Conservation (phyloP, 2,797 vertebrate genomes). For the Pelodytes ibericus region DNA sequence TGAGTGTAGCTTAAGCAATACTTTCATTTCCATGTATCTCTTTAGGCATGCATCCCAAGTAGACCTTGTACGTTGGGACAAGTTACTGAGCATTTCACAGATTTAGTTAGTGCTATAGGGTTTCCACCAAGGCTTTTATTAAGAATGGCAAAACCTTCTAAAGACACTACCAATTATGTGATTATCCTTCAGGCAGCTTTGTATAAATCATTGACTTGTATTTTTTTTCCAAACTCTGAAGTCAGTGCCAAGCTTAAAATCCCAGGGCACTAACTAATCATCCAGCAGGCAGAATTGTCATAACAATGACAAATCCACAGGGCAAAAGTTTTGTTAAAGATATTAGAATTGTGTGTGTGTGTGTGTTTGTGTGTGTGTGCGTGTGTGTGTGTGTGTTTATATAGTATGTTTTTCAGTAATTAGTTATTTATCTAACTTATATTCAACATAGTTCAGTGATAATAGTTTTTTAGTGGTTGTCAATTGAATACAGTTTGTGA, state of each 20-base stretch:
- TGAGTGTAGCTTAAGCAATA: background rate
- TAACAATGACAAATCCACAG: background rate
- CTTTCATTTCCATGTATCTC: background rate
- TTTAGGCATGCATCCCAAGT: background rate
- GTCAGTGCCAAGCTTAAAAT: background rate
- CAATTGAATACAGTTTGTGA: too few relatives aligned
- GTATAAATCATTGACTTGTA: background rate
- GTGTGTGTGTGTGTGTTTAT: too few relatives aligned
- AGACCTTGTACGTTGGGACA: background rate
- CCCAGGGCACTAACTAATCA: background rate
- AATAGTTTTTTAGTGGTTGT: too few relatives aligned
- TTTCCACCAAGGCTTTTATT: background rate
- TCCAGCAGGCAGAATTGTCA: background rate
- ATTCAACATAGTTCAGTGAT: too few relatives aligned
- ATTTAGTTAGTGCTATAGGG: background rate
- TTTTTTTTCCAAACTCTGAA: background rate
- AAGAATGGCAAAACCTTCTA: background rate
- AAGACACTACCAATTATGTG: background rate
- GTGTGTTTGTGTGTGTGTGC: too few relatives aligned
- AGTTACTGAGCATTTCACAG: background rate
- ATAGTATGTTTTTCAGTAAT: too few relatives aligned
- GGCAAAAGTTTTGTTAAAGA: background rate
- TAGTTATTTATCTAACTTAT: too few relatives aligned
- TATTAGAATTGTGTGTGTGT: background rate
- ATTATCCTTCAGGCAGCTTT: background rate